These are phyloP conservation scores for Manis pentadactyla DNA, from an alignment of 2,797 vertebrate species.

Conservation along the genomic window DNA sequence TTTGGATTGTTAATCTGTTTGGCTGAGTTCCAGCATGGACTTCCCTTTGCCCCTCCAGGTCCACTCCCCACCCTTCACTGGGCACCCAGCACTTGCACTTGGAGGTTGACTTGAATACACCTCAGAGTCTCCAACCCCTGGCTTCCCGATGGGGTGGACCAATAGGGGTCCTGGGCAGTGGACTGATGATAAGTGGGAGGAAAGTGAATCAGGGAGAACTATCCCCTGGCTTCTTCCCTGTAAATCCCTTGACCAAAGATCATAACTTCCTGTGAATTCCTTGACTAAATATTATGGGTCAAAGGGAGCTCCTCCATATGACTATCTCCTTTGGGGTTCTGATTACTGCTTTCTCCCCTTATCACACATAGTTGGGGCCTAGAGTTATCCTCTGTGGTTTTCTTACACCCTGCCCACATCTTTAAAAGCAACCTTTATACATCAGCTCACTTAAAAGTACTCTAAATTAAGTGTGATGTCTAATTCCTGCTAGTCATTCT, in stretches of 20 bases:
- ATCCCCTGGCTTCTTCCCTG: neutral
- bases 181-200: neutral
- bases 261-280: neutral
- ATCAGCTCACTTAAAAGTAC: neutral
- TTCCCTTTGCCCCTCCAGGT: neutral
- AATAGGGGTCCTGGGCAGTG: neutral
- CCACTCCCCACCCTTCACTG: neutral
- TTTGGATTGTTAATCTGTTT: neutral
- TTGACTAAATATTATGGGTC: neutral
- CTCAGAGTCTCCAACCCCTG: neutral
- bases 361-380: neutral
- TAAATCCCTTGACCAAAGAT: neutral
- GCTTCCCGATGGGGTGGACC: neutral
- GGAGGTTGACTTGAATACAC: neutral
- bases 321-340: neutral
- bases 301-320: neutral
- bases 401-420: neutral
- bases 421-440: neutral
- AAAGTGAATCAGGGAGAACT: neutral
- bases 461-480: neutral
- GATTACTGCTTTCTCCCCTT: neutral
- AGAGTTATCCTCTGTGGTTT: neutral
- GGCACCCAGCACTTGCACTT: neutral
- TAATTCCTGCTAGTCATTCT: slow-evolving; percentile 8
- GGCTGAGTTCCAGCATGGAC: neutral